Conservation (phyloP, 2,113 vertebrate genomes). For the Scomber colias region DNA sequence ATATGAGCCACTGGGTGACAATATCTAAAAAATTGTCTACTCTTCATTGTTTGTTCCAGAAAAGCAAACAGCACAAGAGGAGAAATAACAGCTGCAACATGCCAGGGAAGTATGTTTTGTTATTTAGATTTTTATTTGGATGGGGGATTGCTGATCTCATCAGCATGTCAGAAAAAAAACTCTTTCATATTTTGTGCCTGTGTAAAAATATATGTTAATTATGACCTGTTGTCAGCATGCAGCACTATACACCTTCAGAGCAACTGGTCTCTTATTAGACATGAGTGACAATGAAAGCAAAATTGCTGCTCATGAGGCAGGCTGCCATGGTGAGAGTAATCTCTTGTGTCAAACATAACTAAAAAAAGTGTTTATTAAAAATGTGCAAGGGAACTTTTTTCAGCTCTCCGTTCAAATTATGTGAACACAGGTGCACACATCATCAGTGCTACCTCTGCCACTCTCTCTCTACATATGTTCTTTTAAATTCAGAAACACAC, state of each 20-base stretch:
- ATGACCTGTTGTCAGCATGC: slow-evolving; percentile 38
- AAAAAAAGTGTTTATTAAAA: slow-evolving; percentile 9
- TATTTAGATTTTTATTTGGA: slow-evolving; percentile 13
- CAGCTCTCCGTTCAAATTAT: slow-evolving; percentile 4
- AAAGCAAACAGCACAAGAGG: slow-evolving; percentile 58
- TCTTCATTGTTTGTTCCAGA: slow-evolving; percentile 54
- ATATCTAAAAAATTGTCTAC: slow-evolving; percentile 9
- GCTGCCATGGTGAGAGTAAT: slow-evolving; percentile 22
- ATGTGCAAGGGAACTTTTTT: slow-evolving; percentile 19
- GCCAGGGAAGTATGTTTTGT: slow-evolving; percentile 20
- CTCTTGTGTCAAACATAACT: slow-evolving; percentile 8
- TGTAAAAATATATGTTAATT: slow-evolving; percentile 16
- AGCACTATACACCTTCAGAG: slow-evolving; percentile 26
- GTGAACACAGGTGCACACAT: neutral
- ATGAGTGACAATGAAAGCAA: slow-evolving; percentile 32
- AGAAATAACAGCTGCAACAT: slow-evolving; percentile 25
- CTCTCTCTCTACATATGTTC: neutral
- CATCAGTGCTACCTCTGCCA: neutral
- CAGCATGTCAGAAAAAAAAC: slow-evolving; percentile 13
- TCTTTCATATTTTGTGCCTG: slow-evolving; percentile 24
- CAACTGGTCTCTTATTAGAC: slow-evolving; percentile 44
- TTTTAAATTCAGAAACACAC: neutral
- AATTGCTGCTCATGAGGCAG: neutral
- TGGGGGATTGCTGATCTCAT: slow-evolving; percentile 21
- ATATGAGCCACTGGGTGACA: slow-evolving; percentile 39